Base-by-base conservation (phyloP, 2,113 vertebrate genomes). In the Indri indri region DNA sequence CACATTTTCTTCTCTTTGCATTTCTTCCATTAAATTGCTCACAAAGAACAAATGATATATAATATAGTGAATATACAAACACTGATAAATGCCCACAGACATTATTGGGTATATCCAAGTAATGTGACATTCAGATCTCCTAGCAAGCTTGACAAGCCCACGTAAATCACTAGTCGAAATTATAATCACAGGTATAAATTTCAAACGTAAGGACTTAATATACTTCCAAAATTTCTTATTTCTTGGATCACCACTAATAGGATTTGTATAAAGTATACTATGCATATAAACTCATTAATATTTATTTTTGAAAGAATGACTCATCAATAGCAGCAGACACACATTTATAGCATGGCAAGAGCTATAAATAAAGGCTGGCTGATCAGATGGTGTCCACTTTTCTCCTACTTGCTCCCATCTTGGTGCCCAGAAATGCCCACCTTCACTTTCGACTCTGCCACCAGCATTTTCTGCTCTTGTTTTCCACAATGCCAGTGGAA, bases 211-310 rank as follows among this genome's bases (percentile, higher is more conserved):
- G 3, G 45, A 77, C 34, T 86, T 77, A 76, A 12, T 77, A 77
- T 88, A 40, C 71, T 88, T 80, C 25, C 61, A 93, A 90, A 90
- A 37, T 70, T 40, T 61, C 47, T 92, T 90, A 82, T 83, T 65
- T 83, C 54, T 91, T 93, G 30, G 52, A 76, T 81, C 16, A 40
- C 9, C 50, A 85, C 42, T 85, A 85, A 57, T 9, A 77, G 32
- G 25, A 82, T 61, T 93, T 95, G 45, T 37, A 54, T 32, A 32
- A 91, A 66, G 23, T 45, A 79, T 32, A 14, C 20, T 34, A 37
- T 10, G 40, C 34, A 80, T 40, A 63, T 54, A 92, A 89, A 52
- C 18, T 10, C 6, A 63, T 4, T 66, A 65, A 76, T 34, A 73
- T 30, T 73, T 59, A 40, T 52, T 74, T 88, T 37, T 88, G 32